Percentiles rank a stretch among this genome's conserved stretches.
Conservation (phyloP, 2,113 vertebrate species). For the Mastomys natalensis region DNA sequence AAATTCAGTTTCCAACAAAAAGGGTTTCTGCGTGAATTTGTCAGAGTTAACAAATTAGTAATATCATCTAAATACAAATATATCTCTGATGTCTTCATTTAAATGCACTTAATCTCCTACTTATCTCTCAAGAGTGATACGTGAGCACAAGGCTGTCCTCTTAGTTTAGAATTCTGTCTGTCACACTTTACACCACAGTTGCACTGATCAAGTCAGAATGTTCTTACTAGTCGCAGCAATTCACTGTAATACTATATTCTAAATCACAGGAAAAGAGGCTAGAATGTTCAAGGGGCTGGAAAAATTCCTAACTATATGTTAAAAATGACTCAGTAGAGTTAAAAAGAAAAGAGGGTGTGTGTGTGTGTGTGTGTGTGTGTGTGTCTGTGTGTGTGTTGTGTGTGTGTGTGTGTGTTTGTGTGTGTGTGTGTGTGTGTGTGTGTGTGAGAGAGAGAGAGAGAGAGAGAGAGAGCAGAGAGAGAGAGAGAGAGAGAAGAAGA, state of each 20-base stretch:
- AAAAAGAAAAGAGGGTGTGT: slow-evolving; percentile 48
- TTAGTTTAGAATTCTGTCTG: slow-evolving; percentile 80
- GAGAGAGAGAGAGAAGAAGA: no score
- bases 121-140: slow-evolving; percentile 65
- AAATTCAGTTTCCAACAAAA: slow-evolving; percentile 94
- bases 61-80: slow-evolving; percentile 87
- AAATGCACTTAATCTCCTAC: slow-evolving; percentile 83
- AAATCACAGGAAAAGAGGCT: slow-evolving; percentile 82
- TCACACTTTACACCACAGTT: slow-evolving; percentile 80
- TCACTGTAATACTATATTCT: slow-evolving; percentile 76
- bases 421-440: no score
- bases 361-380: no score
- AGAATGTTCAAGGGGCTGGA: slow-evolving; percentile 81
- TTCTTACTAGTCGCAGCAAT: slow-evolving; percentile 71
- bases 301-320: slow-evolving; percentile 83
- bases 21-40: slow-evolving; percentile 93
- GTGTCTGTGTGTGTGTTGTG: no score
- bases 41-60: slow-evolving; percentile 94
- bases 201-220: slow-evolving; percentile 79
- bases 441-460: no score
- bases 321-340: slow-evolving; percentile 84
- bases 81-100: slow-evolving; percentile 86
- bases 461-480: no score
- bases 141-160: slow-evolving; percentile 75
- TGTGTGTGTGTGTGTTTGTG: no score